These are phyloP conservation scores for Brachionus plicatilis DNA, from an alignment of 1,140 invertebrate genomes.

Conservation along the genomic window DNA sequence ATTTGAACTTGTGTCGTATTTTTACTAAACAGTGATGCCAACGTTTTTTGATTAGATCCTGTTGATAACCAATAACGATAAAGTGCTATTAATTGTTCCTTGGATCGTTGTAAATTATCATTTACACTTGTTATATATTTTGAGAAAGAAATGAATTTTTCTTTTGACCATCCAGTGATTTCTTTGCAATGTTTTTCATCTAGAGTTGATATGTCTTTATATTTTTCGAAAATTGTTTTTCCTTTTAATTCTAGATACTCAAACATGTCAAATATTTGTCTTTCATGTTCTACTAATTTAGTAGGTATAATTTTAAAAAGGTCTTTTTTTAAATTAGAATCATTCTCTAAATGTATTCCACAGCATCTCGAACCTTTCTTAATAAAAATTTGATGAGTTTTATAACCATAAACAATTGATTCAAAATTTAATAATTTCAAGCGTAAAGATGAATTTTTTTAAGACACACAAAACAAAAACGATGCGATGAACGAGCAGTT, in stretches of 20 bases:
- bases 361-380: not conserved
- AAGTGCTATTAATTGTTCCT: slow-evolving; percentile 2
- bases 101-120: not conserved
- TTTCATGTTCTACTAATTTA: not conserved
- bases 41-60: not conserved
- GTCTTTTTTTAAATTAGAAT: not conserved
- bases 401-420: not conserved
- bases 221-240: not conserved
- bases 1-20: not conserved
- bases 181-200: not conserved
- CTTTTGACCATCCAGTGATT: slow-evolving; percentile 27
- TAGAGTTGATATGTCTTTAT: not conserved
- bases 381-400: not conserved
- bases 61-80: slow-evolving; percentile 12
- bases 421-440: not conserved
- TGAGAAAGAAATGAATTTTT: not conserved
- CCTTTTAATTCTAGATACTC: not conserved
- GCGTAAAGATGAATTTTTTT: not conserved
- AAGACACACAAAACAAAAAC: not conserved
- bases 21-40: not conserved
- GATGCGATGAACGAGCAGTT: not conserved
- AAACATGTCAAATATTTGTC: not conserved
- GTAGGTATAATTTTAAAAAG: not conserved
- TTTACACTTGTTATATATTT: not conserved
- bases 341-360: not conserved